These are phyloP conservation scores for Sminthurides aquaticus DNA, from an alignment of 2,888 invertebrate species.

Conservation along the genomic window DNA sequence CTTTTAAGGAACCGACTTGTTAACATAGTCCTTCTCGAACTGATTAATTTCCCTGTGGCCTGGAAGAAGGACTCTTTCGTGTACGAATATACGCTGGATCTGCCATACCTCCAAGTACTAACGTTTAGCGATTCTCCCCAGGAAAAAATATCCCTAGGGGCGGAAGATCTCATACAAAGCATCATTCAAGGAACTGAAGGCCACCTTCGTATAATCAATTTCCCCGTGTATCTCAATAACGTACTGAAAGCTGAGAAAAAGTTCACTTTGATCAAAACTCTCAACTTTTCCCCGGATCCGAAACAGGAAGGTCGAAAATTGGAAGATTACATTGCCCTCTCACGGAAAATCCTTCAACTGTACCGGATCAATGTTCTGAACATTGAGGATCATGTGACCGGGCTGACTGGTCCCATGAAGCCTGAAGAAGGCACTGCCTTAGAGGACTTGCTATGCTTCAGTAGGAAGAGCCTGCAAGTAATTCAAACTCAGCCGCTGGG, in stretches of 20 bases:
- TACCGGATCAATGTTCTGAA: background rate
- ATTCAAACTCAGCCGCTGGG: background rate
- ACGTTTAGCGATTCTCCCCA: background rate
- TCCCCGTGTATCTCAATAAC: background rate
- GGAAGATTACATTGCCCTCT: background rate
- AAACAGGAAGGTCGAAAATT: background rate
- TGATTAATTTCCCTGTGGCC: background rate
- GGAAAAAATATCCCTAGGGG: background rate
- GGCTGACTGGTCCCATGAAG: background rate
- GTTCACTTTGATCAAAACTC: background rate
- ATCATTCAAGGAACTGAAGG: background rate
- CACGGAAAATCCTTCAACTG: background rate
- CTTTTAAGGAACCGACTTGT: background rate
- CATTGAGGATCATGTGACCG: background rate
- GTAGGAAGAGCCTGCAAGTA: background rate
- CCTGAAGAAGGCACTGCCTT: background rate
- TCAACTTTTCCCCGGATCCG: background rate
- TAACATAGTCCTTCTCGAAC: background rate
- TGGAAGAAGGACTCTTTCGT: background rate
- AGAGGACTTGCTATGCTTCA: background rate
- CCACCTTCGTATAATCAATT: background rate
- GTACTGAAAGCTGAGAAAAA: background rate
- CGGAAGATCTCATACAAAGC: background rate
- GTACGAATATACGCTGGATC: background rate
- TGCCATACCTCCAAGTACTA: background rate